Evolutionary conservation across 1,140 invertebrate genomes (phyloP), one percentile per base, ranked within the genome.

Genomic region (Eciton burchellii): DNA sequence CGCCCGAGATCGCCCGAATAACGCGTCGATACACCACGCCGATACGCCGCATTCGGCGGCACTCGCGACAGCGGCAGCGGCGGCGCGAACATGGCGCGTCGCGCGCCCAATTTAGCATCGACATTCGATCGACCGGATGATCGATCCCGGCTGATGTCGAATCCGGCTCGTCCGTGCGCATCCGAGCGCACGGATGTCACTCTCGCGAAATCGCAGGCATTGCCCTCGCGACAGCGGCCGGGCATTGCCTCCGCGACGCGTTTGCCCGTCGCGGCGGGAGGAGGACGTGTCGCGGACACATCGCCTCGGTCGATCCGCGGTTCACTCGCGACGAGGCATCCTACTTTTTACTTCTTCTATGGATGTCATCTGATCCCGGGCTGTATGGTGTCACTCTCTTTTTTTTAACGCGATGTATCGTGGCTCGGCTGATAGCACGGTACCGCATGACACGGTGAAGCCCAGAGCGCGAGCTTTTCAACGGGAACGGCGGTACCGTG

Each of bases 261-360:
- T 35, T 16, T 59, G 56, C 56, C 24, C 14, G 57, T 62, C 6
- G 45, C 86, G 49, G 9, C 76, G 52, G 49, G 79, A 57, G 43
- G 35, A 35, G 35, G 35, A 35, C 35, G 35, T 35, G 35, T 35
- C 68, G 52, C 56, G 81, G 73, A 49, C 57, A 81, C 70, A 52
- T 86, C 45, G 84, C 60, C 77, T 43, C 54, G 66, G 56, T 16
- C 49, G 66, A 84, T 56, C 47, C 74, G 26, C 6, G 63, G 47
- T 81, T 3, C 86, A 88, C 85, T 83, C 74, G 85, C 68, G 81
- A 72, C 86, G 74, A 73, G 82, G 70, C 62, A 35, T 29, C 35
- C 77, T 72, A 72, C 52, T 24, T 12, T 35, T 57, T 41, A 72
- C n/a, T n/a, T 72, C 52, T 57, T 57, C 52, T 57, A 57, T 45